A percentile compares a stretch with the other conserved stretches of the same genome.
phyloP scores from a whole-genome alignment of 2,888 invertebrate species.

The Darwinula stevensoni region DNA sequence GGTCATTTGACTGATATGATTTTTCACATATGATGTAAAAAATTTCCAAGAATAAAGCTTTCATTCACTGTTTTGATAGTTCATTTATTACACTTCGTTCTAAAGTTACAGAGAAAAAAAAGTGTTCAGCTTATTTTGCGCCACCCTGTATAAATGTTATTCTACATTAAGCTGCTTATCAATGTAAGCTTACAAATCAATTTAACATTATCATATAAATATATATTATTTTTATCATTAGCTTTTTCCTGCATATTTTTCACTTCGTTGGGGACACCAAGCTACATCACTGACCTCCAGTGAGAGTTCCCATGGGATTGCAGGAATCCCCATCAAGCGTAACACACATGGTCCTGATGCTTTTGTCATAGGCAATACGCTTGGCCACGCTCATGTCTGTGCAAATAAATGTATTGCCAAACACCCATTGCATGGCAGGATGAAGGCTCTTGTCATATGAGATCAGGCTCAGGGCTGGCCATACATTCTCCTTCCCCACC shows the following conservation, averaged over 20 bases:
- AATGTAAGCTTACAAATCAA: too few relatives aligned
- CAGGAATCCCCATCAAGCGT: slow-evolving; percentile 74
- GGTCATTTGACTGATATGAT: too few relatives aligned
- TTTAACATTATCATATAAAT: too few relatives aligned
- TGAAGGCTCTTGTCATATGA: slow-evolving; percentile 30
- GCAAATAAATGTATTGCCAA: slow-evolving; percentile 60
- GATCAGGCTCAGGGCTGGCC: slow-evolving; percentile 46
- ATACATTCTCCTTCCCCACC: slow-evolving; percentile 50
- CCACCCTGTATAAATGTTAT: too few relatives aligned
- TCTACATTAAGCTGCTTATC: too few relatives aligned
- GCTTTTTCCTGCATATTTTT: slow-evolving; percentile 5
- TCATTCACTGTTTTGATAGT: too few relatives aligned
- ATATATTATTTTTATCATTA: too few relatives aligned
- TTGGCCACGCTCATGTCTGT: slow-evolving; percentile 46
- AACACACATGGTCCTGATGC: slow-evolving; percentile 23
- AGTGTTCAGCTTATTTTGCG: too few relatives aligned
- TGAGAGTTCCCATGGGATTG: slow-evolving; percentile 63
- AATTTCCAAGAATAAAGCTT: too few relatives aligned
- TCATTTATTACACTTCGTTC: too few relatives aligned
- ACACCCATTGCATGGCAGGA: slow-evolving; percentile 58
- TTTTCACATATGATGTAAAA: too few relatives aligned
- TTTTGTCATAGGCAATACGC: slow-evolving; percentile 32
- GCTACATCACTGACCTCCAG: slow-evolving; percentile 36
- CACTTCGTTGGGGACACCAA: background rate
- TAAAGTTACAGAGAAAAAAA: too few relatives aligned